A percentile compares a stretch with the other conserved stretches of the same genome.
Evolutionary conservation across 2,888 invertebrate genomes (phyloP).

Genomic region (Abscondita cerata): DNA sequence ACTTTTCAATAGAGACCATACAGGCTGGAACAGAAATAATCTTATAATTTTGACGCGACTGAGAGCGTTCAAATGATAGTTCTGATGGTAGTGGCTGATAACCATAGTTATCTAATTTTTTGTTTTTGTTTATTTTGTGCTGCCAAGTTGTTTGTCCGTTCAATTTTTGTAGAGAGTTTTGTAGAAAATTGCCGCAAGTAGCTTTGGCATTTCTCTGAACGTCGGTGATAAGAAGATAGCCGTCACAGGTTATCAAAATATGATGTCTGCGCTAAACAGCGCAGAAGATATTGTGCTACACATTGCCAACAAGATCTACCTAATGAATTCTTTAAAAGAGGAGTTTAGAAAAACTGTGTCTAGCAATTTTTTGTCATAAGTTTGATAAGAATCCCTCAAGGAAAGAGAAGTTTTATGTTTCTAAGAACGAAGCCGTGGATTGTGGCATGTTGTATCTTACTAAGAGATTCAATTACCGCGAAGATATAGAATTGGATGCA

Average conservation of each 20-base stretch:
- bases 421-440: conserved; percentile 62
- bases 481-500: conserved; percentile 63
- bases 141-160: no score
- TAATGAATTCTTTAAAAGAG: conserved; percentile 64
- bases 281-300: conserved; percentile 65
- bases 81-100: no score
- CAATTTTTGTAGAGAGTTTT: no score
- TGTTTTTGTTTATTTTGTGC: no score
- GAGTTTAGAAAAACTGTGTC: conserved; percentile 65
- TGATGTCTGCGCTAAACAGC: conserved; percentile 50
- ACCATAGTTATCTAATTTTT: no score
- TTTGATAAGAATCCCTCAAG: conserved; percentile 68
- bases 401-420: conserved; percentile 69
- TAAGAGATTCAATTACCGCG: conserved; percentile 61
- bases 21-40: no score
- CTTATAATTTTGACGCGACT: no score
- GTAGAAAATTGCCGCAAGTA: conserved; percentile 50
- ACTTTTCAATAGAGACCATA: no score
- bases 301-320: conserved; percentile 74
- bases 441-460: conserved; percentile 78
- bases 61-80: no score
- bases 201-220: conserved; percentile 47
- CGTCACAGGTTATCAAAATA: conserved; percentile 40
- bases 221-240: conserved; percentile 36
- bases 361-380: conserved; percentile 67